Evolutionary conservation across 2,888 invertebrate species (phyloP), one percentile per base, ranked within the genome.

Genomic region (Petrolisthes cinctipes): DNA sequence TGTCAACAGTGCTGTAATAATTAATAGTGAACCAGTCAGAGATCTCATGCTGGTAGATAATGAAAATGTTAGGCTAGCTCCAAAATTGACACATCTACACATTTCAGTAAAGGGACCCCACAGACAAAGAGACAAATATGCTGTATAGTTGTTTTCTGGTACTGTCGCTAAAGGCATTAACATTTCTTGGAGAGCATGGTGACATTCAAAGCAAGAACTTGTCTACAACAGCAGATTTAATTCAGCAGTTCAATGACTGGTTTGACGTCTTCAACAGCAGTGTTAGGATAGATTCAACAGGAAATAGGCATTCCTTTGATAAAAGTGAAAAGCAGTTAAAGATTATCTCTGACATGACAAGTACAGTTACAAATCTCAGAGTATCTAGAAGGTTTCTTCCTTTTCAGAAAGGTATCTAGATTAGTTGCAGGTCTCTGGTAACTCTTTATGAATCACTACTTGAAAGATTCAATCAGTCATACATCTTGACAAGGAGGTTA

Each of bases 1-100:
- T 66, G 66, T 14, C 17, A 66, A 66, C 17, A 17, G 17, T 66
- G 66, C 1, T 66, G 14, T 14, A 11, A 11, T 14, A 11, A 66
- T 66, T 66, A 66, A 66, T 66, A 14, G 66, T 66, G 66, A 66
- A 66, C 66, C 66, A 66, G 66, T 66, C 11, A 66, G 66, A 66
- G 11, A 66, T 14, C 66, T 66, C 14, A 66, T 66, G 17, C 17
- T 66, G 17, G 66, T 66, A 66, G 66, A 66, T 66, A 66, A 66
- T 66, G 66, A 17, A 66, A 66, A 66, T 66, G 14, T 66, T 14
- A 66, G 17, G 17, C 3, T 66, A 66, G 66, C 66, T 66, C 66
- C 66, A 66, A 2, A 66, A 66, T 66, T 66, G 66, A 66, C 11
- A 66, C 11, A 66, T 66, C 66, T 14, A 66, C 66, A 66, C 66